Evolutionary conservation across 1,140 invertebrate genomes (phyloP).

Genomic region (Drosophila auraria): DNA sequence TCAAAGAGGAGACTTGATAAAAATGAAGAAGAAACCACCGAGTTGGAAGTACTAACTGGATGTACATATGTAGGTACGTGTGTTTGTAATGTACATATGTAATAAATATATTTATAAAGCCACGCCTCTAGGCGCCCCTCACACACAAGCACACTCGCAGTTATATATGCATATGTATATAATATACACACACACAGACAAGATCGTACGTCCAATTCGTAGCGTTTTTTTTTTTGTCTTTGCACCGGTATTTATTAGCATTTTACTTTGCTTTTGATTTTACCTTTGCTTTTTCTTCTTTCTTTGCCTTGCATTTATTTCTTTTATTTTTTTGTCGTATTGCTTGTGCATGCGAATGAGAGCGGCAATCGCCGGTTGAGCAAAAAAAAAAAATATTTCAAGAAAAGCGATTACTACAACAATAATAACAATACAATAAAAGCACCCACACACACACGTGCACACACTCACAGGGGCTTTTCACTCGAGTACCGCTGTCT

Average conservation of each 20-base stretch:
- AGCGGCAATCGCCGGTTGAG: constrained; percentile 35
- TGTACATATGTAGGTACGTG: not conserved
- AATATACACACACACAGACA: not conserved
- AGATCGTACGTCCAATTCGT: constrained; percentile 18
- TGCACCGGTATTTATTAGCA: constrained; percentile 34
- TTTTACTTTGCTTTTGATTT: constrained; percentile 20
- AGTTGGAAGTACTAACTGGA: constrained; percentile 12
- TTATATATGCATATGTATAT: not conserved
- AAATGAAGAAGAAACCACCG: constrained; percentile 14
- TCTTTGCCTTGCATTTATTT: constrained; percentile 30
- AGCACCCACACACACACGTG: constrained; percentile 25
- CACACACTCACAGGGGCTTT: constrained; percentile 54
- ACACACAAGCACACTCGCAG: constrained; percentile 2
- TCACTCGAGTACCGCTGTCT: constrained; percentile 47
- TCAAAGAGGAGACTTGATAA: constrained; percentile 17
- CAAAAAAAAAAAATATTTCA: constrained; percentile 10
- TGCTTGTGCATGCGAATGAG: constrained; percentile 17
- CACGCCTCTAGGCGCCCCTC: constrained; percentile 21
- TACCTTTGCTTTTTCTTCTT: constrained; percentile 11
- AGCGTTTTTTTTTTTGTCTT: constrained; percentile 17
- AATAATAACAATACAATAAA: constrained; percentile 38
- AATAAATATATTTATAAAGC: constrained; percentile 16
- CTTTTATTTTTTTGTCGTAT: not conserved
- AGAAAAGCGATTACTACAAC: constrained; percentile 27
- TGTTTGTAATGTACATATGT: not conserved